Conservation (phyloP, 2,888 invertebrate genomes). For the Acleris emargana region DNA sequence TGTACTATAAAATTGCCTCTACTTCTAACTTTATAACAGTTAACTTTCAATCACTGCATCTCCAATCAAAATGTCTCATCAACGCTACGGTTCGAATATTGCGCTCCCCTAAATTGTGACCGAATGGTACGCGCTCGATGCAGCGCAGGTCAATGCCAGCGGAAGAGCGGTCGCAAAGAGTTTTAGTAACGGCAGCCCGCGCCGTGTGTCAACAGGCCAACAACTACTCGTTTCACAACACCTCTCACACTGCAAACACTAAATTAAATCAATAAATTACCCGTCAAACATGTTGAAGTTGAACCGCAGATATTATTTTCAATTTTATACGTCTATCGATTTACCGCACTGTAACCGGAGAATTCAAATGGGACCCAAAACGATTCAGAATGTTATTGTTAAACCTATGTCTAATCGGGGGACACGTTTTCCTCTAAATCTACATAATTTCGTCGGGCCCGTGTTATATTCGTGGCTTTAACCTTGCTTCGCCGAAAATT, state of each 20-base stretch:
- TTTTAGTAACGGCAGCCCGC: slow-evolving; percentile 63
- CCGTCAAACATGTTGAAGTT: slow-evolving; percentile 17
- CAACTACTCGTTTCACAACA: slow-evolving; percentile 44
- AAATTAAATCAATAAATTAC: slow-evolving; percentile 30
- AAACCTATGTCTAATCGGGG: slow-evolving; percentile 17
- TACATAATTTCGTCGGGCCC: slow-evolving; percentile 20
- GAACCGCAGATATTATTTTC: slow-evolving; percentile 16
- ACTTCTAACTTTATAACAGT: too few relatives aligned
- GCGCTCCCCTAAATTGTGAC: background rate
- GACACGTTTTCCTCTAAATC: slow-evolving; percentile 23
- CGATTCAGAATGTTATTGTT: background rate
- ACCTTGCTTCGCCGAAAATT: slow-evolving; percentile 62
- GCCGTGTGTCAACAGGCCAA: slow-evolving; percentile 48
- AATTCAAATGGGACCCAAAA: background rate
- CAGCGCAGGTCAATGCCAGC: slow-evolving; percentile 69
- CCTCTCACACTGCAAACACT: slow-evolving; percentile 23
- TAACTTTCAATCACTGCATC: too few relatives aligned
- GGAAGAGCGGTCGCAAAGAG: slow-evolving; percentile 54
- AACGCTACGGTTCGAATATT: background rate
- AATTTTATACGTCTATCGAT: slow-evolving; percentile 6
- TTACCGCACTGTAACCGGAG: background rate
- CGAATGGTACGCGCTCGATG: background rate
- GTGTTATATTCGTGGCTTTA: slow-evolving; percentile 47
- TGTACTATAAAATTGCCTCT: too few relatives aligned
- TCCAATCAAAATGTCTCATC: too few relatives aligned